A percentile compares a stretch with the other conserved stretches of the same genome.
Conservation (phyloP, 2,888 invertebrate species). For the Carterocephalus palaemon region DNA sequence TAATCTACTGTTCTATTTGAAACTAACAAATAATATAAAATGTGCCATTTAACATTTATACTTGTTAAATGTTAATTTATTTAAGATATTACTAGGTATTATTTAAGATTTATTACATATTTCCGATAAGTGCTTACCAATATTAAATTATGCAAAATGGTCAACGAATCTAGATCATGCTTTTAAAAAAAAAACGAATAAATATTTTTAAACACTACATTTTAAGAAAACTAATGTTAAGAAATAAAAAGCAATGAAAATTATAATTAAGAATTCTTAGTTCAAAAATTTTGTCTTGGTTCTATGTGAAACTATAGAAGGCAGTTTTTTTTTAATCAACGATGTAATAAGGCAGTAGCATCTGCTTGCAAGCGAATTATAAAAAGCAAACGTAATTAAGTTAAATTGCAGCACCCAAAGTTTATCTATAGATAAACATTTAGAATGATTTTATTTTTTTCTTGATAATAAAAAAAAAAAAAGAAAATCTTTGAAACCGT, state of each 20-base stretch:
- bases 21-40: no score
- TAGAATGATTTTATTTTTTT: background rate
- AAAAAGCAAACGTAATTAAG: no score
- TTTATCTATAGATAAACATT: no score
- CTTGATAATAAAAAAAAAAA: background rate
- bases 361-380: no score
- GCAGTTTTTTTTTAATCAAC: background rate
- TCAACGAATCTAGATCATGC: conserved; percentile 36
- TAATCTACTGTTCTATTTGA: no score
- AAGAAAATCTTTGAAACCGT: no score
- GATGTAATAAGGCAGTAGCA: background rate
- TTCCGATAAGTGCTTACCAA: no score
- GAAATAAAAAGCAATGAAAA: background rate
- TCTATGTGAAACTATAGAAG: background rate
- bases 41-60: no score
- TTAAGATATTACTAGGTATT: no score
- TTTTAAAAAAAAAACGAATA: background rate
- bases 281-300: background rate
- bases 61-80: no score
- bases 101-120: no score
- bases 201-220: background rate
- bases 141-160: conserved; percentile 32
- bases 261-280: background rate
- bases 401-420: no score
- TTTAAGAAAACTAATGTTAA: background rate